Percentiles rank a stretch among this genome's conserved stretches.
These are phyloP conservation scores for Lepisosteus osseus DNA, from an alignment of 2,113 vertebrate species.

Conservation along the genomic window DNA sequence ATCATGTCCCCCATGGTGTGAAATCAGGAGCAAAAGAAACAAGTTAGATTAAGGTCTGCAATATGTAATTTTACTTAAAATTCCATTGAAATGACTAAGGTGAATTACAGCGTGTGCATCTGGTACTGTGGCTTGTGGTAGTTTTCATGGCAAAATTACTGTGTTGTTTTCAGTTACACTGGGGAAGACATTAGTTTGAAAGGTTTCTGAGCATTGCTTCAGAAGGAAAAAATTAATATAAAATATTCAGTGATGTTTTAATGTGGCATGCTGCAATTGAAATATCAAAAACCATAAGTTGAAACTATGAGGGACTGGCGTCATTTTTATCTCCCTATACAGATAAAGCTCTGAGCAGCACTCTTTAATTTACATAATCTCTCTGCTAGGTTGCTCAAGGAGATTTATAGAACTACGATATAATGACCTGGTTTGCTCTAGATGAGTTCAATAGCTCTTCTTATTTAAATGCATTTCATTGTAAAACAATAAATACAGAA, in stretches of 20 bases:
- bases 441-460: constrained; percentile 22
- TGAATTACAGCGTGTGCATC: constrained; percentile 7
- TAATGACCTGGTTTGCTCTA: constrained; percentile 11
- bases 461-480: constrained; percentile 19
- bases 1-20: background rate
- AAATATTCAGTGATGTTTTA: background rate
- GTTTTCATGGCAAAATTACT: constrained; percentile 4
- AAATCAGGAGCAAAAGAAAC: background rate
- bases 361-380: constrained; percentile 38
- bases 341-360: background rate
- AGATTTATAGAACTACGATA: constrained; percentile 34
- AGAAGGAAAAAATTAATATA: background rate
- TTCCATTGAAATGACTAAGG: constrained; percentile 17
- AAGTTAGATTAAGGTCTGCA: background rate
- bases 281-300: background rate
- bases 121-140: constrained; percentile 11
- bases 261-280: background rate
- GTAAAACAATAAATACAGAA: constrained; percentile 13
- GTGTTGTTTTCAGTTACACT: background rate
- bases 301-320: background rate
- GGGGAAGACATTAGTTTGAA: background rate
- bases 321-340: background rate
- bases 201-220: background rate
- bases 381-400: constrained; percentile 45
- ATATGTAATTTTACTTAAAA: background rate